Conservation (phyloP, 2,113 vertebrate genomes). For the Cisticola juncidis region DNA sequence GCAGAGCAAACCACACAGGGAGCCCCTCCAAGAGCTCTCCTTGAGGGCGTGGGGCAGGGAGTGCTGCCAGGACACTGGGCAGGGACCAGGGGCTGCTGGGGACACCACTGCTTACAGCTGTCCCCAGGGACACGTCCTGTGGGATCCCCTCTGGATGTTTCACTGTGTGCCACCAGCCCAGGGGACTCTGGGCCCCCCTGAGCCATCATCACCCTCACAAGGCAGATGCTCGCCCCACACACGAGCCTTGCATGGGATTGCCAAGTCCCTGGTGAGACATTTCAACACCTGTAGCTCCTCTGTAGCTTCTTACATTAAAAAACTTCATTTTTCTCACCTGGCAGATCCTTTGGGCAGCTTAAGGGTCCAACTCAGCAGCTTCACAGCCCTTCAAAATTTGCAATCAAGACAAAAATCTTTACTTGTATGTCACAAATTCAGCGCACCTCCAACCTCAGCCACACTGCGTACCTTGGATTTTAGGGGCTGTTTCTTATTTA, state of each 20-base stretch:
- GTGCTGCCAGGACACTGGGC: neutral
- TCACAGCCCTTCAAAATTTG: neutral
- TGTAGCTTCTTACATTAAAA: accelerated
- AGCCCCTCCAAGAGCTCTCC: neutral
- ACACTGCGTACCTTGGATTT: accelerated
- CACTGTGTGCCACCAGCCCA: accelerated
- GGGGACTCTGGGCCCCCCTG: accelerated
- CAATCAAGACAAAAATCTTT: accelerated
- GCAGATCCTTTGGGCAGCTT: neutral
- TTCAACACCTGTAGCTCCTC: neutral
- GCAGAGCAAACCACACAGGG: neutral
- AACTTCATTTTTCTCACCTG: neutral
- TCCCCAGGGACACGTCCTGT: neutral
- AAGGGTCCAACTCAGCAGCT: neutral
- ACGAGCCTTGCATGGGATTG: accelerated
- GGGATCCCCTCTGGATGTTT: neutral
- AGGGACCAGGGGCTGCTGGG: neutral
- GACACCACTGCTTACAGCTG: neutral
- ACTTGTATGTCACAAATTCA: accelerated
- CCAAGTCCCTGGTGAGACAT: accelerated
- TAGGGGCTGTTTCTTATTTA: neutral
- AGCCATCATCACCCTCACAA: too few relatives aligned
- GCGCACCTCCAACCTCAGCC: accelerated
- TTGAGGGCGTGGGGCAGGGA: accelerated
- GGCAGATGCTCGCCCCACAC: too few relatives aligned